These are phyloP conservation scores for Amphipoea oculea DNA, from an alignment of 2,888 invertebrate species.

Conservation along the genomic window DNA sequence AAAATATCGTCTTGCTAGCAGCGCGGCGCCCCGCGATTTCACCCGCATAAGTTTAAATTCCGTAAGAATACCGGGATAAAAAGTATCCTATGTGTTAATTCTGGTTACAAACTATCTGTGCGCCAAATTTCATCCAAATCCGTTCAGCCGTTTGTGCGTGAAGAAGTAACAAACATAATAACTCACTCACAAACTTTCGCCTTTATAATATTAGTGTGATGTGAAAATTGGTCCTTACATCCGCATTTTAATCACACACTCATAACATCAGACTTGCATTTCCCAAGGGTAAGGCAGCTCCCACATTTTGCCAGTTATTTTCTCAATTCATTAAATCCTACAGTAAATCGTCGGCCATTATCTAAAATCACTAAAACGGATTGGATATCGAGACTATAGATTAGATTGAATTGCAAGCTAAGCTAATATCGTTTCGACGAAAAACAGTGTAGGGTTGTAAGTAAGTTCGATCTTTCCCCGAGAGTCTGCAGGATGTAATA, in stretches of 20 bases:
- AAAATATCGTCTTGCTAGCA: neutral
- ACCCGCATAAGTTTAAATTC: no score
- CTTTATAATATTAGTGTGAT: no score
- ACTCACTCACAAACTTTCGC: no score
- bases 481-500: conserved; percentile 51
- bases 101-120: no score
- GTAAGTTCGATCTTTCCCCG: conserved; percentile 33
- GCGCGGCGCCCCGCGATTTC: no score
- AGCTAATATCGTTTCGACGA: conserved; percentile 21
- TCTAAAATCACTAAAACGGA: conserved; percentile 13
- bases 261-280: neutral
- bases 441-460: conserved; percentile 45
- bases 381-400: conserved; percentile 15
- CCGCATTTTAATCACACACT: neutral
- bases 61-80: no score
- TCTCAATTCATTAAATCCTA: neutral
- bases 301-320: neutral
- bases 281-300: neutral
- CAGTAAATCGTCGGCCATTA: neutral
- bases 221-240: neutral
- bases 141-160: no score
- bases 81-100: no score
- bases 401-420: conserved; percentile 29
- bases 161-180: no score
- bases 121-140: no score